Evolutionary conservation across 2,113 vertebrate species (phyloP).

Genomic region (Cyanocitta stelleri): DNA sequence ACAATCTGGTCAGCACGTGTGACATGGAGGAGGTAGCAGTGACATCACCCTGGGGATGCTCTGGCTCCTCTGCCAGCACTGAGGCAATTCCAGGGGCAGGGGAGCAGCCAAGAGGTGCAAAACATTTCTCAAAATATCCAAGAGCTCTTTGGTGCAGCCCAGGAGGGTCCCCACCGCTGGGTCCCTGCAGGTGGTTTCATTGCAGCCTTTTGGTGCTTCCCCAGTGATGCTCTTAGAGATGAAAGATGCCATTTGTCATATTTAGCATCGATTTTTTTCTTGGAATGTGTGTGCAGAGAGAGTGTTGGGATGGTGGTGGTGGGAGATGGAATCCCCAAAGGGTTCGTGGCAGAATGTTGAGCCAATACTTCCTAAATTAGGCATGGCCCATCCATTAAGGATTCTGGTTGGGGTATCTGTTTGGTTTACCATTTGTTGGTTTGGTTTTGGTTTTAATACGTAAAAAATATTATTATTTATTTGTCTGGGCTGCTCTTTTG

Average conservation of each 20-base stretch:
- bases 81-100: background rate
- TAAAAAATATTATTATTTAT: background rate
- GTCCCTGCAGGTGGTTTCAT: background rate
- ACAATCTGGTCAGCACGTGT: background rate
- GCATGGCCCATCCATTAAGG: background rate
- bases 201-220: background rate
- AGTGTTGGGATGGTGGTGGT: background rate
- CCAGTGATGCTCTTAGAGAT: background rate
- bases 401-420: background rate
- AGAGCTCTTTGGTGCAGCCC: background rate
- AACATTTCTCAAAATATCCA: rapidly evolving
- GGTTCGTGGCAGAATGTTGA: rapidly evolving
- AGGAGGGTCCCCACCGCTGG: background rate
- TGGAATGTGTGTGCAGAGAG: background rate
- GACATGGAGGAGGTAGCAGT: background rate
- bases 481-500: background rate
- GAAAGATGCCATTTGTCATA: background rate
- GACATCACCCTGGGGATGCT: background rate
- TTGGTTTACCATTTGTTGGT: background rate
- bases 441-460: background rate
- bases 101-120: background rate
- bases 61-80: background rate
- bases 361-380: background rate
- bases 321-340: background rate
- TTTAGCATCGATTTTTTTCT: background rate